These are phyloP conservation scores for Synanthedon formicaeformis DNA, from an alignment of 2,888 invertebrate genomes.

Conservation along the genomic window DNA sequence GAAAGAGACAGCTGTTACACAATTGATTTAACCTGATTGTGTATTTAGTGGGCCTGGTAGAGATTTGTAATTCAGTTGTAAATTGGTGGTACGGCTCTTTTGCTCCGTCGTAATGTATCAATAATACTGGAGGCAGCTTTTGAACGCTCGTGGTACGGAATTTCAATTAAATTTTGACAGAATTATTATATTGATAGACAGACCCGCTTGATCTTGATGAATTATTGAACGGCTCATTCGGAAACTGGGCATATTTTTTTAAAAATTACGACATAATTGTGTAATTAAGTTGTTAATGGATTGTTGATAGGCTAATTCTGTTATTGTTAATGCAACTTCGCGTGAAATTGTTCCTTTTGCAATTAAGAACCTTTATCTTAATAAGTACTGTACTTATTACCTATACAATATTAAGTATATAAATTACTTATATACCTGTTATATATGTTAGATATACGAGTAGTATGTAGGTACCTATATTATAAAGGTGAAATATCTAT, in stretches of 20 bases:
- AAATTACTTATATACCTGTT: no score
- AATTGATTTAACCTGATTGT: slow-evolving; percentile 64
- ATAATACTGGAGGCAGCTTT: slow-evolving; percentile 52
- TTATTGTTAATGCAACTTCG: not conserved
- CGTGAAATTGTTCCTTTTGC: not conserved
- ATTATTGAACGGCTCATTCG: slow-evolving; percentile 37
- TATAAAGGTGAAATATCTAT: no score
- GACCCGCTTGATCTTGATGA: slow-evolving; percentile 49
- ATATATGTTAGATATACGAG: no score
- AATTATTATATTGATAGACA: slow-evolving; percentile 66
- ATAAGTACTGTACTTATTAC: no score
- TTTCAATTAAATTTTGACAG: slow-evolving; percentile 68
- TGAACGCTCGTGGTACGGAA: slow-evolving; percentile 40
- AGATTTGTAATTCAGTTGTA: slow-evolving; percentile 69
- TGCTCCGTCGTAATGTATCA: slow-evolving; percentile 63
- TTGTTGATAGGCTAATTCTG: not conserved
- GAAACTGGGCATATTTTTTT: slow-evolving; percentile 22
- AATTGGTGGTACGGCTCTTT: slow-evolving; percentile 62
- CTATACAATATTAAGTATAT: no score
- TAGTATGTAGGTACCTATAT: no score
- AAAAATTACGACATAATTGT: slow-evolving; percentile 28
- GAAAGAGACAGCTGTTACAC: slow-evolving; percentile 28
- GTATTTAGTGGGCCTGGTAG: slow-evolving; percentile 57
- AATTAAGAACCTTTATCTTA: no score
- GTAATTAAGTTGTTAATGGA: slow-evolving; percentile 21